Evolutionary conservation across 2,797 vertebrate species (phyloP).

Genomic region (Lepidocolaptes lacrymiger): DNA sequence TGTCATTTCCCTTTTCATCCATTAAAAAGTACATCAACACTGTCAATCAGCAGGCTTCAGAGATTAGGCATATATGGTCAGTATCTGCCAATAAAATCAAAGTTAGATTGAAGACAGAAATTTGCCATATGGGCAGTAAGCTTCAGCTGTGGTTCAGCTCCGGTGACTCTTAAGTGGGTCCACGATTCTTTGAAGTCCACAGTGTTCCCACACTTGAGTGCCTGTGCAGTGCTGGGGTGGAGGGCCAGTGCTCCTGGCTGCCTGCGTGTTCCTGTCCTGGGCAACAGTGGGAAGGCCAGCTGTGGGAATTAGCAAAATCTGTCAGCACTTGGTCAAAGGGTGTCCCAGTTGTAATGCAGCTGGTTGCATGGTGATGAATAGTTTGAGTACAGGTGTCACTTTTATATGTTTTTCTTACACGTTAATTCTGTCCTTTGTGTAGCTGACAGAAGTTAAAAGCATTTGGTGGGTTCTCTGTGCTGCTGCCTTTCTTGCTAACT

Average conservation of each 20-base stretch:
- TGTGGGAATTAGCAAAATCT: not conserved
- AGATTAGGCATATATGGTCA: conserved; percentile 58
- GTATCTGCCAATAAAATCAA: conserved; percentile 64
- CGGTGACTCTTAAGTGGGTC: not conserved
- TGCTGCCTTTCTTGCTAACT: not conserved
- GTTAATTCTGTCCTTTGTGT: not conserved
- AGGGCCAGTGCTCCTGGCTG: not conserved
- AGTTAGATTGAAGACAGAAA: conserved; percentile 39
- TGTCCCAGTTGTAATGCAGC: not conserved
- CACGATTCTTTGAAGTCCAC: not conserved
- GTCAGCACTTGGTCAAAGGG: not conserved
- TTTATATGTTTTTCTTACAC: not conserved
- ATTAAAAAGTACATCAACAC: conserved; percentile 65
- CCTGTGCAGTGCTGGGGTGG: not conserved
- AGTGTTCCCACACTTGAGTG: not conserved
- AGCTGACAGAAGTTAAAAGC: not conserved
- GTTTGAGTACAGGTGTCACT: not conserved
- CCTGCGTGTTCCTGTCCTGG: accelerated
- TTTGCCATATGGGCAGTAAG: not conserved
- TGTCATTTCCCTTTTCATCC: conserved; percentile 72
- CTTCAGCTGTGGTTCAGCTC: not conserved
- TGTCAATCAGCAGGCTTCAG: conserved; percentile 64
- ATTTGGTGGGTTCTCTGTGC: not conserved
- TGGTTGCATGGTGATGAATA: not conserved
- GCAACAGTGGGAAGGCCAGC: not conserved